Base-by-base conservation (phyloP, 2,113 vertebrate genomes). In the Clarias gariepinus region DNA sequence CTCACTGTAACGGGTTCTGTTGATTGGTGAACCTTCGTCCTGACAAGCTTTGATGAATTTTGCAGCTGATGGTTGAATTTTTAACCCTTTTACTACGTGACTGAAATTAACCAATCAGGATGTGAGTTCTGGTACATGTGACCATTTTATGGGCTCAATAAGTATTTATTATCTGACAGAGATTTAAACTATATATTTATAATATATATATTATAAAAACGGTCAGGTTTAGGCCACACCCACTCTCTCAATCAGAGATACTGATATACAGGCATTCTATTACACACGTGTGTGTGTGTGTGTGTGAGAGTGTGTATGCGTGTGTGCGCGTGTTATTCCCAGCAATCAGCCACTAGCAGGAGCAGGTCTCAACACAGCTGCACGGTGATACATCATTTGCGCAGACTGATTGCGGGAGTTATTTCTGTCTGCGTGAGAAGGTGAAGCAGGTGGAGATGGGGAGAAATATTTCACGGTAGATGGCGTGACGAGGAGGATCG, bases 401-500 rank as follows among this genome's bases (percentile, higher is more conserved):
- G 7, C 23, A 41, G 47, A 69, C 88, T 82, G 81, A 87, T 60
- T 84, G 86, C 23, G 58, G 81, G 23, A 25, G 58, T 81, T 87
- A 78, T 73, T 81, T 53, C 25, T 41, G 78, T 61, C 28, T 71
- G 61, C 53, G 64, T 87, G 88, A 63, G 53, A 69, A 30, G 60
- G 81, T 30, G 79, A 21, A 53, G n/a, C 73, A 61, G 57, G 36
- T 28, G 16, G 19, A 81, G 33, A 55, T 15, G 30, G 61, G n/a
- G 60, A 57, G 11, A 33, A 60, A 86, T n/a, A 52, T 68, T 85
- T 81, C 78, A 74, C 53, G 82, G 69, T 79, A 87, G 61, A 66
- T 58, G 74, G 66, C 23, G 30, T 52, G 63, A 86, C 58, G 79
- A 87, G 79, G 83, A 87, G 36, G 82, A 86, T 88, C 64, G 33